Percentiles rank a stretch among this genome's conserved stretches.
Evolutionary conservation across 2,797 vertebrate species (phyloP).

Genomic region (Champsocephalus esox): DNA sequence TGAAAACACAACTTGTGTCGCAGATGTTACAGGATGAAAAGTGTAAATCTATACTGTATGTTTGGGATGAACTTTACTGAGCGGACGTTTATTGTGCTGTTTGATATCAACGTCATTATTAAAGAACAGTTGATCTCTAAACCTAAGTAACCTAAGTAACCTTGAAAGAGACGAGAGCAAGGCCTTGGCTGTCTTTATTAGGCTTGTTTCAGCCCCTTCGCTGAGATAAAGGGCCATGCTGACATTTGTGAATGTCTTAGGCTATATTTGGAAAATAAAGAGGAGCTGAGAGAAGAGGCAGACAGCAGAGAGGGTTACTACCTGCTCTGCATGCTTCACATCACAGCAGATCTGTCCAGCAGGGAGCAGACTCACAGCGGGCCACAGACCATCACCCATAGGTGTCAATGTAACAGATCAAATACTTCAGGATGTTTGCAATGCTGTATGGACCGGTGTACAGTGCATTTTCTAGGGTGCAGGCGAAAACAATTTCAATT

Average conservation of each 20-base stretch:
- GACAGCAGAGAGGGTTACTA: slow-evolving; percentile 27
- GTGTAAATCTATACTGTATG: slow-evolving; percentile 33
- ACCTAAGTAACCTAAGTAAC: slow-evolving; percentile 14
- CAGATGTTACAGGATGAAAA: slow-evolving; percentile 48
- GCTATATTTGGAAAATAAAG: slow-evolving; percentile 50
- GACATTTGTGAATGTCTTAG: slow-evolving; percentile 55
- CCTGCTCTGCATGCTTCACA: slow-evolving; percentile 24
- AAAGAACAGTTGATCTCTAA: slow-evolving; percentile 19
- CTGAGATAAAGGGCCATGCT: slow-evolving; percentile 24
- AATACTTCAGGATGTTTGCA: slow-evolving; percentile 41
- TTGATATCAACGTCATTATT: slow-evolving; percentile 25
- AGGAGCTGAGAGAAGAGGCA: slow-evolving; percentile 24
- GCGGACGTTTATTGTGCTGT: slow-evolving; percentile 43
- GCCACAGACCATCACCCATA: slow-evolving; percentile 26
- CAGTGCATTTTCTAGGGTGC: slow-evolving; percentile 27
- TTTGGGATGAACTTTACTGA: slow-evolving; percentile 37
- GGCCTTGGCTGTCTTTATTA: slow-evolving; percentile 14
- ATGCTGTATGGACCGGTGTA: neutral
- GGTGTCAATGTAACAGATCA: slow-evolving; percentile 25
- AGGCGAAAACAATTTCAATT: slow-evolving; percentile 8
- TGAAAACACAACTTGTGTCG: slow-evolving; percentile 23
- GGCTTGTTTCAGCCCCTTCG: slow-evolving; percentile 23
- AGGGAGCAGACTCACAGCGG: slow-evolving; percentile 72
- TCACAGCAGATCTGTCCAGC: slow-evolving; percentile 65
- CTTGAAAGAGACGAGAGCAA: slow-evolving; percentile 5